Percentiles rank a stretch among this genome's conserved stretches.
Conservation (phyloP, 1,140 invertebrate species). For the Chionoecetes opilio region DNA sequence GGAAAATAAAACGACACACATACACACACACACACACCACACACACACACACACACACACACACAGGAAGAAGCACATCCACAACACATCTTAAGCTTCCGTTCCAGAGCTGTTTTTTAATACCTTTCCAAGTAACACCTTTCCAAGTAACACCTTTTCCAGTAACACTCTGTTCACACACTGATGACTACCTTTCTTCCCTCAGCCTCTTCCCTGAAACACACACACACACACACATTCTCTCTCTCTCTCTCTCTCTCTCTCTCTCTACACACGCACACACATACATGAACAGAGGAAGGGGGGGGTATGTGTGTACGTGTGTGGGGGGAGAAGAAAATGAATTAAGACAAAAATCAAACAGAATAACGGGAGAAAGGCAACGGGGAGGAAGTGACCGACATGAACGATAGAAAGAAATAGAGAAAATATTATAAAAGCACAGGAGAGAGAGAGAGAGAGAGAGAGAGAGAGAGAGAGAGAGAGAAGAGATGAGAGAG, state of each 20-base stretch:
- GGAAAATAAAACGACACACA: neutral
- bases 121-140: neutral
- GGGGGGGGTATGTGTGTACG: too few relatives aligned
- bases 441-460: neutral
- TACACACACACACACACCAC: slow-evolving; percentile 13
- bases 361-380: neutral
- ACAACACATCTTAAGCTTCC: neutral
- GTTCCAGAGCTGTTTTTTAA: neutral
- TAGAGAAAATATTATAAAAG: neutral
- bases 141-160: neutral
- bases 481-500: neutral
- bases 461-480: slow-evolving; percentile 1
- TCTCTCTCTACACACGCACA: neutral
- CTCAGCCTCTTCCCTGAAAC: neutral
- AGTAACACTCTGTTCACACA: neutral
- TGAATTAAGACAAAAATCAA: slow-evolving; percentile 40
- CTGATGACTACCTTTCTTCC: neutral
- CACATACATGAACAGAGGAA: too few relatives aligned
- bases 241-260: neutral
- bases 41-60: neutral
- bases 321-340: too few relatives aligned
- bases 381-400: neutral
- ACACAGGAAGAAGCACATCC: neutral
- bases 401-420: neutral
- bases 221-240: neutral